These are phyloP conservation scores for Caenorhabditis becei DNA, from an alignment of 2,888 invertebrate species.

Conservation along the genomic window DNA sequence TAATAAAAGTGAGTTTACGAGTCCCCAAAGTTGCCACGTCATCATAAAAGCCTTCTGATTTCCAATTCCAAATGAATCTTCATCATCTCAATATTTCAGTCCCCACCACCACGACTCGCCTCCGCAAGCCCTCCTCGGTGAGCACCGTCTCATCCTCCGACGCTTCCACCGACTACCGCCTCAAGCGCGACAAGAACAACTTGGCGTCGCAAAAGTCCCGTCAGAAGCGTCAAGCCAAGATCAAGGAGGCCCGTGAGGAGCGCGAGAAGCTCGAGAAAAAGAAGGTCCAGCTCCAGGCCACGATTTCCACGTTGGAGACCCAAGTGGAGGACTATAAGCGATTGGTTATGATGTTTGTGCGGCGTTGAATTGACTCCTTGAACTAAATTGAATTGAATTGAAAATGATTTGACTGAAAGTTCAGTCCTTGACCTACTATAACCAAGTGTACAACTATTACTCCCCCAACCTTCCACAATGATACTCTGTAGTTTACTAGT, in stretches of 20 bases:
- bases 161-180: slow-evolving; percentile 61
- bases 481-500: slow-evolving; percentile 2
- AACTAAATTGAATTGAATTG: neutral
- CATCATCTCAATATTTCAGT: slow-evolving; percentile 18
- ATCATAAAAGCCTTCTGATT: slow-evolving; percentile 16
- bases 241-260: slow-evolving; percentile 58
- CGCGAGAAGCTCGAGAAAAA: slow-evolving; percentile 53
- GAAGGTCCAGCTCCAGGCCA: slow-evolving; percentile 62
- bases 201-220: slow-evolving; percentile 62
- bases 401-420: too few species aligned
- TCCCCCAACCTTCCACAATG: neutral
- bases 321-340: slow-evolving; percentile 70
- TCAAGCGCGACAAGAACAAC: slow-evolving; percentile 69
- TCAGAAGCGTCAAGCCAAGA: slow-evolving; percentile 64
- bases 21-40: slow-evolving; percentile 40
- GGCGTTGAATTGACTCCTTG: slow-evolving; percentile 29
- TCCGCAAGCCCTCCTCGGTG: slow-evolving; percentile 45
- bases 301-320: slow-evolving; percentile 59
- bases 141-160: slow-evolving; percentile 22
- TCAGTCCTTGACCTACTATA: too few species aligned
- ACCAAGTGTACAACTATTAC: neutral
- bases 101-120: slow-evolving; percentile 10
- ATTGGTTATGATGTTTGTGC: slow-evolving; percentile 64
- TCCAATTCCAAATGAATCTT: slow-evolving; percentile 5
- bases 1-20: slow-evolving; percentile 45